These are phyloP conservation scores for Dromococcyx pavoninus DNA, from an alignment of 2,797 vertebrate species.

Conservation along the genomic window DNA sequence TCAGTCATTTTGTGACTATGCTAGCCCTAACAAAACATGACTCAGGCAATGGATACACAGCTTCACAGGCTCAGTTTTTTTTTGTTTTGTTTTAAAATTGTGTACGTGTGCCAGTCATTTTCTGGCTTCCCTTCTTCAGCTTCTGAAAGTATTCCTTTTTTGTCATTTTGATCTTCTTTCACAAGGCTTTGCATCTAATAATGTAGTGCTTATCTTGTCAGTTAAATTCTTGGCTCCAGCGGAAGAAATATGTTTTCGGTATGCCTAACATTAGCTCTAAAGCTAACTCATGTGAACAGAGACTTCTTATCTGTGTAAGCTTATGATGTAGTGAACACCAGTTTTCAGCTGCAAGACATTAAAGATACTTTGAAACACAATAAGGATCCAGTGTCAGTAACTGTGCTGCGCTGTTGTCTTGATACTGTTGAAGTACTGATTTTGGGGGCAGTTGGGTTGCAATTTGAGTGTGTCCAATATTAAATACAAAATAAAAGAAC, in stretches of 20 bases:
- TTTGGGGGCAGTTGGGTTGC: not conserved
- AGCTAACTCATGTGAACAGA: not conserved
- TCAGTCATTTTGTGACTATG: not conserved
- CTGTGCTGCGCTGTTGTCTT: not conserved
- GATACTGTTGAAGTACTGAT: not conserved
- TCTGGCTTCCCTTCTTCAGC: not conserved
- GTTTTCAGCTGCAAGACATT: not conserved
- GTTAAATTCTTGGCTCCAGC: slow-evolving; percentile 14
- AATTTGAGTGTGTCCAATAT: not conserved
- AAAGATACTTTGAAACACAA: not conserved
- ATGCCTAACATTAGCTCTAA: slow-evolving; percentile 10
- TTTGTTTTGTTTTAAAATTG: not conserved
- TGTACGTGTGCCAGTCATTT: not conserved
- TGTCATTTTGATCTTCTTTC: not conserved
- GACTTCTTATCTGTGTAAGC: not conserved
- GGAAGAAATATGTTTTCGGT: slow-evolving; percentile 8
- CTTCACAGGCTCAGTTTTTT: not conserved
- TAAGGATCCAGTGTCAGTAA: not conserved
- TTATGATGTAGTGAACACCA: not conserved
- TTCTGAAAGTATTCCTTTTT: not conserved
- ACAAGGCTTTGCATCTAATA: not conserved
- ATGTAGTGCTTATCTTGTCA: not conserved
- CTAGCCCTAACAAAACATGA: not conserved
- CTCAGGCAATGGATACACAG: not conserved
- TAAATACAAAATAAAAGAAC: not conserved